phyloP scores from a whole-genome alignment of 2,888 invertebrate genomes.

The Antitype chi region DNA sequence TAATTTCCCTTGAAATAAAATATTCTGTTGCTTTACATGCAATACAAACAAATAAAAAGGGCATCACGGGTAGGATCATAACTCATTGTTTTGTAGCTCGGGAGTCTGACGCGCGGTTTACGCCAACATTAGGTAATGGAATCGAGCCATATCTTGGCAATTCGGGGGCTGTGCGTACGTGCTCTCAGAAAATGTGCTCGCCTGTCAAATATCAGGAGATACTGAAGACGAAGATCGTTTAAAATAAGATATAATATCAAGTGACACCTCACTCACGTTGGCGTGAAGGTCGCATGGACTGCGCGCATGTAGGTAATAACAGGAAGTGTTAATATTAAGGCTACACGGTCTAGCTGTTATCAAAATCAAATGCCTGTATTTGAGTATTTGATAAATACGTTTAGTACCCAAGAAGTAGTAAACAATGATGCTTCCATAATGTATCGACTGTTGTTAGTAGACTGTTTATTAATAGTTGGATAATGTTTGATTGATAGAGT shows the following conservation, averaged over 20 bases:
- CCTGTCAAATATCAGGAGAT: conserved; percentile 53
- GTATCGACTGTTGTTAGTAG: neutral
- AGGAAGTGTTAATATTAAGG: conserved; percentile 56
- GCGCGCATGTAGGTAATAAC: conserved; percentile 39
- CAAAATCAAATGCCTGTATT: conserved; percentile 27
- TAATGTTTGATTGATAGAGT: neutral
- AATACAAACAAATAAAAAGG: conserved; percentile 86
- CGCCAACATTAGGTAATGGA: conserved; percentile 87
- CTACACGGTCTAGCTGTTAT: conserved; percentile 21
- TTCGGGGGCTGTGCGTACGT: conserved; percentile 73
- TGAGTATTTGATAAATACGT: conserved; percentile 4
- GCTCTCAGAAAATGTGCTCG: conserved; percentile 58
- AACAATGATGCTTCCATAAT: conserved; percentile 3
- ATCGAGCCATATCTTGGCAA: conserved; percentile 79
- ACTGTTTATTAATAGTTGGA: neutral
- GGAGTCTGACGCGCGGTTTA: conserved; percentile 77
- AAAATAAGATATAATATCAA: conserved; percentile 56
- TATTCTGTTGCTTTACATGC: conserved; percentile 81
- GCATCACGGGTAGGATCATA: conserved; percentile 83
- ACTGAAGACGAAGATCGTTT: conserved; percentile 50
- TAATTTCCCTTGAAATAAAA: conserved; percentile 75
- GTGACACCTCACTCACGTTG: conserved; percentile 35
- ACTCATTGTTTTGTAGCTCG: conserved; percentile 86
- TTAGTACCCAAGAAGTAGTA: neutral
- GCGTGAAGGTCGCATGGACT: conserved; percentile 38